Percentiles rank a stretch among this genome's conserved stretches.
These are phyloP conservation scores for Lepus timidus DNA, from an alignment of 2,113 vertebrate genomes.

Conservation along the genomic window DNA sequence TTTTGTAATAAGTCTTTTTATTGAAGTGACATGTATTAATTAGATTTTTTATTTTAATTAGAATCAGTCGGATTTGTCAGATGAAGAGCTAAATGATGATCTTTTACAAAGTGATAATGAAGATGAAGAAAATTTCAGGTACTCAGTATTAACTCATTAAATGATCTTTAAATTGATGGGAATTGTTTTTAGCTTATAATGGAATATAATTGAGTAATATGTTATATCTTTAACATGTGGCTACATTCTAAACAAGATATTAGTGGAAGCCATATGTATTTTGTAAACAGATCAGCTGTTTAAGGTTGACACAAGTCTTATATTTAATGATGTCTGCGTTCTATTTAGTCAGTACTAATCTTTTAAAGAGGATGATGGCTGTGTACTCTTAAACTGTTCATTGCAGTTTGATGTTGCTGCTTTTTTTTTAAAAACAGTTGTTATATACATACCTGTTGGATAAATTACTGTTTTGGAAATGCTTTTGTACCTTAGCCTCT, in stretches of 20 bases:
- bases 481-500: background rate
- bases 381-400: too few relatives aligned
- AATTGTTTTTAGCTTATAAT: slow-evolving; percentile 20
- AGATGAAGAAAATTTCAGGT: slow-evolving; percentile 91
- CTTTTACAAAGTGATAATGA: slow-evolving; percentile 98
- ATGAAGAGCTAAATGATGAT: slow-evolving; percentile 98
- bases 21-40: slow-evolving; percentile 42
- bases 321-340: background rate
- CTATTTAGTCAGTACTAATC: background rate
- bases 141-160: slow-evolving; percentile 47
- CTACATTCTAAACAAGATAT: background rate
- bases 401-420: background rate
- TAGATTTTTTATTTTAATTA: slow-evolving; percentile 83
- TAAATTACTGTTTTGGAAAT: background rate
- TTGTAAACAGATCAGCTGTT: background rate
- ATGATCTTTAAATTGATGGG: slow-evolving; percentile 6
- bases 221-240: background rate
- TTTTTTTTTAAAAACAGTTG: background rate
- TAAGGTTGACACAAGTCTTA: background rate
- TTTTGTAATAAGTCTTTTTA: slow-evolving; percentile 29
- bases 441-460: background rate
- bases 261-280: background rate
- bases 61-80: slow-evolving; percentile 96
- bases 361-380: background rate
- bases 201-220: background rate